Evolutionary conservation across 2,797 vertebrate genomes (phyloP), one percentile per base, ranked within the genome.

Genomic region (Galagoides demidoff): DNA sequence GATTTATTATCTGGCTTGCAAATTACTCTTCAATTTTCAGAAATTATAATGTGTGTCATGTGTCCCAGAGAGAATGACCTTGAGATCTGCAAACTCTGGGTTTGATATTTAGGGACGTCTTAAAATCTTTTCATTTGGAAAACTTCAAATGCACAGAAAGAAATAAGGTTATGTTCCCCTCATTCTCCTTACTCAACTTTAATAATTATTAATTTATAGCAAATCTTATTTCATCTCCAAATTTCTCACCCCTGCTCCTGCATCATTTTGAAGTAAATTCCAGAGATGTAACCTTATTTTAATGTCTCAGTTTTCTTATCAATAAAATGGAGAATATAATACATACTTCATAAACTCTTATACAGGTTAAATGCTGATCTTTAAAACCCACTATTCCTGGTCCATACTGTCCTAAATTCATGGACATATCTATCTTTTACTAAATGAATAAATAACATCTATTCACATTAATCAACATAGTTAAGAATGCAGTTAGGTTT

Each of bases 101-200:
- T 84, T 61, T 93, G 66, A 83, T 74, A 52, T 55, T 95, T 82
- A 74, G 11, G 77, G 45, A 95, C 7, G 31, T 95, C 63, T 81
- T 3, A 85, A 45, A 43, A 85, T 52, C 22, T 37, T 92, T 89
- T 95, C 16, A 63, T 52, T 86, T 31, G 29, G 63, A 78, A 84
- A 64, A 91, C 57, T 55, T 63, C 34, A 91, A 94, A 87, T 71
- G 34, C 0, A 63, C 31, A 59, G 52, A 78, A 39, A 59, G 71
- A 89, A 23, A 63, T 14, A 73, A 14, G 39, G 29, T 74, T 29
- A 39, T 16, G 20, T 37, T 52, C 10, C n/a, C 17, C 22, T n/a
- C 31, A 71, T 37, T 52, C 10, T 29, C 17, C 22, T n/a, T 27
- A 71, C 13, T 16, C 63, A 70, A 22, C 25, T 71, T 92, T 4